Evolutionary conservation across 92 coral and sea anemone genomes (phyloP), one percentile per base, ranked within the genome.

Genomic region (Desmophyllum pertusum): DNA sequence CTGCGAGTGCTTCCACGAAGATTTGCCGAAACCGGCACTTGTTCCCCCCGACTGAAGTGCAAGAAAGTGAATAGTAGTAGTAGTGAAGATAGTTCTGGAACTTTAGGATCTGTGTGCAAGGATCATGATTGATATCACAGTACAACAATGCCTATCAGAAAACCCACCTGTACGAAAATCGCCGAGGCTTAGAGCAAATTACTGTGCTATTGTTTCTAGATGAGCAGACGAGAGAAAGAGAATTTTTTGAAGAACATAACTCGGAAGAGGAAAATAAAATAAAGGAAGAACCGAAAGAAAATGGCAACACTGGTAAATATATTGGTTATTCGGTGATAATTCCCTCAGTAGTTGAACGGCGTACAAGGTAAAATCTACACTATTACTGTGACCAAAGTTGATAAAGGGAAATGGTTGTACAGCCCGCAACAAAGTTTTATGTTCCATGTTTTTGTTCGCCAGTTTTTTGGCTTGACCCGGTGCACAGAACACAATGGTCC

Each of bases 221-320:
- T 79, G 94, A 91, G 33, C 70, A 66, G 42, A 77, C 75, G 48
- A 79, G 94, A 14, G 90, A 79, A 74, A 74, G 53, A 80, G 89
- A 91, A 50, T 91, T 91, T 59, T 79, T 79, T 62, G 75, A 68
- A 59, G 50, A 75, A 36, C 87, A 59, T 35, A 64, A 73, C 64
- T 48, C 78, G 23, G 79, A 83, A 25, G 78, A 83, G 50, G 72
- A 82, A 86, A 81, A 81, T 76, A 41, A 50, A 41, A 39, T n/a
- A 41, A 72, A 57, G 11, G 64, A 79, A 27, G 81, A 70, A 72
- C 57, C 25, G 41, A 70, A 48, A 68, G 85, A 85, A 38, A 77
- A 71, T 14, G 52, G 10, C 17, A 59, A 4, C 29, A 42, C 46
- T 13, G 76, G 84, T 80, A 33, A 48, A 71, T 10, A 10, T 62